These are phyloP conservation scores for Reinhardtius hippoglossoides DNA, from an alignment of 2,113 vertebrate genomes.

Conservation along the genomic window DNA sequence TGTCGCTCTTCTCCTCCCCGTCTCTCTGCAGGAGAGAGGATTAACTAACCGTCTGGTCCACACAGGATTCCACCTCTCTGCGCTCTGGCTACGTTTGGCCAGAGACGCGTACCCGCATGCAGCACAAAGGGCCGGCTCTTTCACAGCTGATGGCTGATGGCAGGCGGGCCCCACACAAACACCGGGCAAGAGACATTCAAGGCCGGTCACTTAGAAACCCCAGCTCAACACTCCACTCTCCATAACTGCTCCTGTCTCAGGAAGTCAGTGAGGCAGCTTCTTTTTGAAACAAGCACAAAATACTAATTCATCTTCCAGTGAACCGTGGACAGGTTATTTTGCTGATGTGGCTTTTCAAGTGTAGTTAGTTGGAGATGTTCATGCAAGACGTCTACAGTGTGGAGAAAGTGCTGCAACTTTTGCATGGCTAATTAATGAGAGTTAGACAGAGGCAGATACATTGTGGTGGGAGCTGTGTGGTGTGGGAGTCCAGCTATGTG, in stretches of 20 bases:
- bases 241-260: constrained; percentile 10
- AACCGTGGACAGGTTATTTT: constrained; percentile 11
- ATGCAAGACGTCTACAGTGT: not conserved
- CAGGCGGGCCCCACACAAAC: constrained; percentile 34
- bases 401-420: constrained; percentile 46
- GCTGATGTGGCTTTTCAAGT: not conserved
- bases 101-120: not conserved
- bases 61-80: constrained; percentile 50
- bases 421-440: constrained; percentile 67
- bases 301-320: constrained; percentile 10
- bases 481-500: constrained; percentile 35
- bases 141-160: constrained; percentile 49
- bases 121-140: constrained; percentile 38
- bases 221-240: constrained; percentile 32
- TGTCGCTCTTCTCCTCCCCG: constrained; percentile 39
- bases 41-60: constrained; percentile 69
- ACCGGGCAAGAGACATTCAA: constrained; percentile 34
- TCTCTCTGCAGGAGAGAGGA: constrained; percentile 51
- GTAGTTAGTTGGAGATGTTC: too few relatives aligned
- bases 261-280: not conserved
- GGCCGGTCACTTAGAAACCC: constrained; percentile 55
- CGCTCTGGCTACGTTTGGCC: constrained; percentile 37
- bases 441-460: constrained; percentile 16
- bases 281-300: not conserved
- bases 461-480: constrained; percentile 5